A percentile compares a stretch with the other conserved stretches of the same genome.
phyloP scores from a whole-genome alignment of 2,797 vertebrate species.

The Esox masquinongy region DNA sequence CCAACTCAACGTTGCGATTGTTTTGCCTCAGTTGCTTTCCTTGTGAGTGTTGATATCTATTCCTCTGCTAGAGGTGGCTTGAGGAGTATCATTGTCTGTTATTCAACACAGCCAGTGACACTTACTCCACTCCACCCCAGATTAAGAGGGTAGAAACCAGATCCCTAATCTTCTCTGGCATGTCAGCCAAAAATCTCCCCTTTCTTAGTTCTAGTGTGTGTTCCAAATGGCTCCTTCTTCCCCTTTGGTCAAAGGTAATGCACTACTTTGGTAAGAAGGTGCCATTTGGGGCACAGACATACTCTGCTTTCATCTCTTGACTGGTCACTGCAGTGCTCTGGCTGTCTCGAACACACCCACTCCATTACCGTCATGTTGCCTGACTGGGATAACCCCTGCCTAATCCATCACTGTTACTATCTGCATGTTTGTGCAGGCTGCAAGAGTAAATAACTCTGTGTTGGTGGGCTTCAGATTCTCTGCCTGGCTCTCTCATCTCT shows the following conservation, averaged over 20 bases:
- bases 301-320: slow-evolving; percentile 69
- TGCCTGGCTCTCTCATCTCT: slow-evolving; percentile 50
- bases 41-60: slow-evolving; percentile 65
- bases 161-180: slow-evolving; percentile 67
- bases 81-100: slow-evolving; percentile 55
- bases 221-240: not conserved
- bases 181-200: slow-evolving; percentile 59
- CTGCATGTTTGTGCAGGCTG: slow-evolving; percentile 73
- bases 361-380: slow-evolving; percentile 59
- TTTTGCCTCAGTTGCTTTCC: slow-evolving; percentile 28
- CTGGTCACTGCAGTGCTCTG: slow-evolving; percentile 33
- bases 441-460: slow-evolving; percentile 67
- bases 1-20: slow-evolving; percentile 22
- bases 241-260: not conserved
- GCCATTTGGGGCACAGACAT: slow-evolving; percentile 10
- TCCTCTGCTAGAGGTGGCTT: slow-evolving; percentile 59
- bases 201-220: slow-evolving; percentile 18
- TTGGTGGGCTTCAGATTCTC: slow-evolving; percentile 67
- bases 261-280: not conserved
- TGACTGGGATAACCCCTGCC: slow-evolving; percentile 61
- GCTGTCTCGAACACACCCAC: slow-evolving; percentile 51
- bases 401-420: slow-evolving; percentile 76
- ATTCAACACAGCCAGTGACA: slow-evolving; percentile 55
- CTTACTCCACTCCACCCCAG: slow-evolving; percentile 57
- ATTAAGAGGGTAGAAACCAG: slow-evolving; percentile 68